Conservation (phyloP, 2,888 invertebrate species). For the Plagodis pulveraria region DNA sequence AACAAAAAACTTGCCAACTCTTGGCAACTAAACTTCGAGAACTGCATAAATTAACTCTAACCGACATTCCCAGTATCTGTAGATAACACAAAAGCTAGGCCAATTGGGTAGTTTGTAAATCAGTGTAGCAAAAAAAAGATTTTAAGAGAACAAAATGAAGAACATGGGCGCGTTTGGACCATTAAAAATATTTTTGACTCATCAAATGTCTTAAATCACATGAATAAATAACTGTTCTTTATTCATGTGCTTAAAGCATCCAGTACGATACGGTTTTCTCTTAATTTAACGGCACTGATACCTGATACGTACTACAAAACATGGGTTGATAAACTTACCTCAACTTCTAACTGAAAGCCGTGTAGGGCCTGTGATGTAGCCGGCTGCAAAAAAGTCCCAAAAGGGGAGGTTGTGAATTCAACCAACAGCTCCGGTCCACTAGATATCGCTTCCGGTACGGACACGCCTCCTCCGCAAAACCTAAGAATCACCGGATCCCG, state of each 20-base stretch:
- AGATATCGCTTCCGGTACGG: slow-evolving; percentile 93
- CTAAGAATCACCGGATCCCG: slow-evolving; percentile 94
- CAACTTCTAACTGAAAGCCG: slow-evolving; percentile 95
- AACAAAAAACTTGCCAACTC: slow-evolving; percentile 45
- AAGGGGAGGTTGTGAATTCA: slow-evolving; percentile 95
- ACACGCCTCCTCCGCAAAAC: slow-evolving; percentile 95
- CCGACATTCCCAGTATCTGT: slow-evolving; percentile 36
- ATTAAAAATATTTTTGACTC: too few species aligned
- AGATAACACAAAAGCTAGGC: slow-evolving; percentile 33
- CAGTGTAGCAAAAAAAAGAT: not conserved
- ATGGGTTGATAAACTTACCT: slow-evolving; percentile 55
- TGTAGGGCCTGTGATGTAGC: slow-evolving; percentile 91
- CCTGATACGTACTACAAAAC: not conserved
- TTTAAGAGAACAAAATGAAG: not conserved
- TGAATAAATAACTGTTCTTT: too few species aligned
- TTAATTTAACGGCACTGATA: too few species aligned
- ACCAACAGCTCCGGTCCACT: slow-evolving; percentile 95
- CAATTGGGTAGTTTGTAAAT: not conserved
- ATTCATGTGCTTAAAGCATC: too few species aligned
- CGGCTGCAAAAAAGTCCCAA: slow-evolving; percentile 94
- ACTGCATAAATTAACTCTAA: slow-evolving; percentile 46
- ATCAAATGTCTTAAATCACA: too few species aligned
- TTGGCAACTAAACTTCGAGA: slow-evolving; percentile 42
- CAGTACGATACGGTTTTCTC: too few species aligned
- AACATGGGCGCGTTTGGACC: too few species aligned